Evolutionary conservation across 2,797 vertebrate species (phyloP).

Genomic region (Sebastes trivittatus): DNA sequence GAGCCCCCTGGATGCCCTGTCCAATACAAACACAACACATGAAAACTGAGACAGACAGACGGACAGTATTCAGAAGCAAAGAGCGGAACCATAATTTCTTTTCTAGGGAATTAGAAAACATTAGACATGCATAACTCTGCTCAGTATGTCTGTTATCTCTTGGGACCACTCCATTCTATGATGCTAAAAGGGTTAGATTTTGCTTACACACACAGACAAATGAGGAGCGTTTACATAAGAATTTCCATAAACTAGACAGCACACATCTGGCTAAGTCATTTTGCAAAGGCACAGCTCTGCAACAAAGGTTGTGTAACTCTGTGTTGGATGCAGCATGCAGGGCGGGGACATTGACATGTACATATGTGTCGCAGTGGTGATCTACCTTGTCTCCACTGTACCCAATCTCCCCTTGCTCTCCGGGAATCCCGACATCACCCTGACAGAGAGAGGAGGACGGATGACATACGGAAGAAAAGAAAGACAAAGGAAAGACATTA

Average conservation of each 20-base stretch:
- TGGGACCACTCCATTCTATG: constrained; percentile 27
- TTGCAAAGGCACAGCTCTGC: constrained; percentile 14
- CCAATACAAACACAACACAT: constrained; percentile 47
- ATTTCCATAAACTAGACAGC: constrained; percentile 57
- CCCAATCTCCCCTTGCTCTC: constrained; percentile 92
- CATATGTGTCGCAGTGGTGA: constrained; percentile 5
- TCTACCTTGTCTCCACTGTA: constrained; percentile 96
- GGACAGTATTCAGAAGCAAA: constrained; percentile 16
- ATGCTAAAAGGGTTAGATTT: constrained; percentile 34
- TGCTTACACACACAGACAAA: constrained; percentile 52
- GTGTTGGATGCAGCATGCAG: constrained; percentile 11
- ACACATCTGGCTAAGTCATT: constrained; percentile 69
- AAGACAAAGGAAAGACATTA: constrained; percentile 60
- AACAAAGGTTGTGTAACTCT: constrained; percentile 41
- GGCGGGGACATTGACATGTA: background rate
- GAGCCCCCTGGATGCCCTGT: constrained; percentile 92
- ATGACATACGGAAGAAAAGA: constrained; percentile 23
- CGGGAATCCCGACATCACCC: constrained; percentile 93
- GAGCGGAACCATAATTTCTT: constrained; percentile 6
- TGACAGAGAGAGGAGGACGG: constrained; percentile 68
- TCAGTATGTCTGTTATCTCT: constrained; percentile 41
- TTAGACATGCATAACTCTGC: constrained; percentile 56
- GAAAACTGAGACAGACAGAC: constrained; percentile 23
- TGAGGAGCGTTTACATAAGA: constrained; percentile 53
- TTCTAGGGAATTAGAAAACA: constrained; percentile 28